Evolutionary conservation across 1,140 invertebrate genomes (phyloP).

Genomic region (Lepidurus apus): DNA sequence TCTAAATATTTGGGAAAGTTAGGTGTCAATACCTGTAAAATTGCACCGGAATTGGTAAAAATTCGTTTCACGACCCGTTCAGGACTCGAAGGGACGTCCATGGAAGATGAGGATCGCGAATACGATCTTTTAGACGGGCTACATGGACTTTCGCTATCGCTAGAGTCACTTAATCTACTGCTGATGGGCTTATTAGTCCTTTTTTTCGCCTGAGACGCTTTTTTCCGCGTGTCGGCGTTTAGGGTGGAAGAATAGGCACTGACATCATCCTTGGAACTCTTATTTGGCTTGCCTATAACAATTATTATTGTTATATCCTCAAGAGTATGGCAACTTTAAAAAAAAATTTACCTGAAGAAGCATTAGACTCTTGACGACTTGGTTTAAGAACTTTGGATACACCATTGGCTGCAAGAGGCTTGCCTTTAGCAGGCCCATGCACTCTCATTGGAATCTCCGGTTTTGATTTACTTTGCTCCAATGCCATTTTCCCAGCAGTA

Average conservation of each 20-base stretch:
- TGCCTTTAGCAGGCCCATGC: background rate
- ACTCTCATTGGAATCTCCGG: background rate
- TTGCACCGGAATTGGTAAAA: background rate
- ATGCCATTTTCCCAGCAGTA: background rate
- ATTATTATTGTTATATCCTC: background rate
- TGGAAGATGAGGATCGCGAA: background rate
- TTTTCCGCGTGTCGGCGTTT: background rate
- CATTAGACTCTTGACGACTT: background rate
- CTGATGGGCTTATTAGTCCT: background rate
- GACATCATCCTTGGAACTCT: background rate
- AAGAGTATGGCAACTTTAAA: background rate
- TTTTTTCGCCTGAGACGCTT: background rate
- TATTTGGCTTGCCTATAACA: background rate
- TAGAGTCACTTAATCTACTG: conserved; percentile 12
- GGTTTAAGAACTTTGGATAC: background rate
- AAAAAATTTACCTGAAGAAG: background rate
- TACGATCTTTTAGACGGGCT: background rate
- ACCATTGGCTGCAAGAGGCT: background rate
- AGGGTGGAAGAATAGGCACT: background rate
- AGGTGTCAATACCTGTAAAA: background rate
- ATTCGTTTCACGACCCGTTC: background rate
- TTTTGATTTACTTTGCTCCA: conserved; percentile 9
- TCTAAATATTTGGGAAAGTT: background rate
- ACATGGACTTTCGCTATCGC: conserved; percentile 6
- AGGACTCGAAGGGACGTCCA: conserved; percentile 4